Conservation (phyloP, 1,140 invertebrate species). For the Aphaenogaster floridana region DNA sequence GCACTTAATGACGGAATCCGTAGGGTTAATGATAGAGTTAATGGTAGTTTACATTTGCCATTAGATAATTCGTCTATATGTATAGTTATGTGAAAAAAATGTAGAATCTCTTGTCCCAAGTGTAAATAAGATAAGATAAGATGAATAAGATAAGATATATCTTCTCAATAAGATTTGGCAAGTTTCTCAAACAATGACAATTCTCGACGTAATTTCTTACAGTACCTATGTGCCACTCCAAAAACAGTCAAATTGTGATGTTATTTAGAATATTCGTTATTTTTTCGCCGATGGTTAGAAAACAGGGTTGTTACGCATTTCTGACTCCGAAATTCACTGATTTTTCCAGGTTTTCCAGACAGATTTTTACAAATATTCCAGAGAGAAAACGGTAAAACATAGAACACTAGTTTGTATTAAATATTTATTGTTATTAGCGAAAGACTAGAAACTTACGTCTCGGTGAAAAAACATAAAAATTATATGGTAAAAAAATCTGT, state of each 20-base stretch:
- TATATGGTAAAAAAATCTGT: too few species aligned
- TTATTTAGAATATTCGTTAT: not conserved
- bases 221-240: not conserved
- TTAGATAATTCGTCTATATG: constrained; percentile 6
- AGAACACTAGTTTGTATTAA: too few species aligned
- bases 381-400: too few species aligned
- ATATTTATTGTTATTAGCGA: too few species aligned
- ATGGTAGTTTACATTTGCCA: constrained; percentile 6
- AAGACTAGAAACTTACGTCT: too few species aligned
- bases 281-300: not conserved
- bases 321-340: too few species aligned
- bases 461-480: too few species aligned
- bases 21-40: not conserved
- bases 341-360: too few species aligned
- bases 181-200: not conserved
- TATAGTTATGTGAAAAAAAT: not conserved
- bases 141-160: not conserved
- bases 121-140: constrained; percentile 15
- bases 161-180: not conserved
- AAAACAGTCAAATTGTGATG: not conserved
- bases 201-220: not conserved
- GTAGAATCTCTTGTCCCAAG: not conserved
- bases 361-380: too few species aligned
- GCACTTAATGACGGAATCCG: not conserved
- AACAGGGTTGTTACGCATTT: too few species aligned